Conservation (phyloP, 2,113 vertebrate species). For the Hemiscyllium ocellatum region DNA sequence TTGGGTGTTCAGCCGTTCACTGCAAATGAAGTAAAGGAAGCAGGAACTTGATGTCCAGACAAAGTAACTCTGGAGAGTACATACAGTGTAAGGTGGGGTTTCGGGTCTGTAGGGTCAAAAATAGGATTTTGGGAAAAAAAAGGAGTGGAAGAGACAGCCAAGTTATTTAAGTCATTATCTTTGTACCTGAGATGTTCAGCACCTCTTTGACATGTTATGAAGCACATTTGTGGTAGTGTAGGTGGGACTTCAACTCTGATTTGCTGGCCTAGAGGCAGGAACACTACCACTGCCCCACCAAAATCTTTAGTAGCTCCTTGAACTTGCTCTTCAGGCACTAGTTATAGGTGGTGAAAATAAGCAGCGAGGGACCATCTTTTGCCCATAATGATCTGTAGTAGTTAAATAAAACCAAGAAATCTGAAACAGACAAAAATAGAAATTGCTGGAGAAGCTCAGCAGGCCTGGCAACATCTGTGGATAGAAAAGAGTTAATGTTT, state of each 20-base stretch:
- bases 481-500: too few species aligned
- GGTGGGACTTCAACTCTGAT: too few species aligned
- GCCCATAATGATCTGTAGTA: too few species aligned
- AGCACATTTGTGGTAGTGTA: too few species aligned
- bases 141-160: not conserved
- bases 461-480: too few species aligned
- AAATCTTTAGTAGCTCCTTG: constrained; percentile 40
- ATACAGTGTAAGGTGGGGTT: not conserved
- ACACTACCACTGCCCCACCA: too few species aligned
- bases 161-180: not conserved
- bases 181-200: not conserved
- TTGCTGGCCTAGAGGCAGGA: too few species aligned
- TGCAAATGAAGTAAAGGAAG: not conserved
- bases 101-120: not conserved
- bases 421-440: too few species aligned
- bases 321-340: not conserved
- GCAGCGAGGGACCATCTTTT: not conserved
- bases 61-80: not conserved
- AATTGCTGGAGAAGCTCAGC: too few species aligned
- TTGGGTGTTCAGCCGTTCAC: not conserved
- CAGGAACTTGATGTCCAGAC: not conserved
- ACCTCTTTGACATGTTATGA: constrained; percentile 43
- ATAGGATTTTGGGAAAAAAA: not conserved
- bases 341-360: not conserved
- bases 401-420: too few species aligned